Evolutionary conservation across 2,797 vertebrate genomes (phyloP).

Genomic region (Antrozous pallidus): DNA sequence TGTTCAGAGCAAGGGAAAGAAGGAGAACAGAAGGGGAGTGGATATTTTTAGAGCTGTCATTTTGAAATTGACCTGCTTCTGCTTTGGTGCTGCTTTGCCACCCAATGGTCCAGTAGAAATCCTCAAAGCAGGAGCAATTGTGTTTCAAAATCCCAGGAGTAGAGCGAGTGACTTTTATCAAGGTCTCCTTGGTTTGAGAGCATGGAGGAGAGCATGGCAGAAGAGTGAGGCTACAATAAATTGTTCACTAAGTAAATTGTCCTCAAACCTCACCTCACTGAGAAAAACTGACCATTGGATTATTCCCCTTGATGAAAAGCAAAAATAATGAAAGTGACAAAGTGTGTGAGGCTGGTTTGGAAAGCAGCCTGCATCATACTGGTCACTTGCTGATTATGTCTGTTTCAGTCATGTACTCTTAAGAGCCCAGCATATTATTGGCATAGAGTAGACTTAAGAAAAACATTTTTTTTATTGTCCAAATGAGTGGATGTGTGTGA

Average conservation of each 20-base stretch:
- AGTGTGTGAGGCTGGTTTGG: background rate
- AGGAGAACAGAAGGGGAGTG: constrained; percentile 57
- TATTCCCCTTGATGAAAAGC: background rate
- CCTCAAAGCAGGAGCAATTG: background rate
- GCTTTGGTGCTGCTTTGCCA: constrained; percentile 36
- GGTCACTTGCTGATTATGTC: background rate
- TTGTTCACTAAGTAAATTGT: background rate
- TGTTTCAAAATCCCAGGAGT: constrained; percentile 73
- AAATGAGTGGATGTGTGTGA: background rate
- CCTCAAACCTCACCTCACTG: background rate
- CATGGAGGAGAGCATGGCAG: background rate
- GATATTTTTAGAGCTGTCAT: constrained; percentile 69
- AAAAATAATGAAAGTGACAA: background rate
- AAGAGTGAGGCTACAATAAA: background rate
- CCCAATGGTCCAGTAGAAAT: constrained; percentile 31
- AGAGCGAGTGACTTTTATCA: constrained; percentile 56
- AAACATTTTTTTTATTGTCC: background rate
- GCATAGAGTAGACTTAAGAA: background rate
- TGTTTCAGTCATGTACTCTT: background rate
- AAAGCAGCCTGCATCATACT: background rate
- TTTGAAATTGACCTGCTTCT: constrained; percentile 69
- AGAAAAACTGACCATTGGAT: background rate
- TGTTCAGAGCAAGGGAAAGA: constrained; percentile 25
- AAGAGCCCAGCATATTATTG: background rate
- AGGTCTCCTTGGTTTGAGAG: constrained; percentile 45